Evolutionary conservation across 2,113 vertebrate species (phyloP).

Genomic region (Cyprinodon brontotheroides): DNA sequence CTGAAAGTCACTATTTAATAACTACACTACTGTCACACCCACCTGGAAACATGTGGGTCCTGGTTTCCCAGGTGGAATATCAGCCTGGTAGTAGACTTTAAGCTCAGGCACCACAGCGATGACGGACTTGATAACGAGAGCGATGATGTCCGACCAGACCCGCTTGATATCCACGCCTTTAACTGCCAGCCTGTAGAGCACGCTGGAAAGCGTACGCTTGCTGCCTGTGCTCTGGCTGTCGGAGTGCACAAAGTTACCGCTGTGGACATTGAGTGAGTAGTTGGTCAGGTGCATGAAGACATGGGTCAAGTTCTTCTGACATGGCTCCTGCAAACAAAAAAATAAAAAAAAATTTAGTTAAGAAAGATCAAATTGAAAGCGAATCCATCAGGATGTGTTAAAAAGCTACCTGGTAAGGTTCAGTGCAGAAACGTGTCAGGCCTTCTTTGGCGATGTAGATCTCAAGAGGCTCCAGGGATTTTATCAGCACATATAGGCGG

Average conservation of each 20-base stretch:
- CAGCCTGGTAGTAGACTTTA: slow-evolving; percentile 92
- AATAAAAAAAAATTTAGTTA: not conserved
- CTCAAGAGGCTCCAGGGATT: slow-evolving; percentile 92
- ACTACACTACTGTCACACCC: not conserved
- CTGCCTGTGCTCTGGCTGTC: slow-evolving; percentile 91
- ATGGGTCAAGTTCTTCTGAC: slow-evolving; percentile 90
- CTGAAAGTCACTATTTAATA: not conserved
- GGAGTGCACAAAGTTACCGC: slow-evolving; percentile 92
- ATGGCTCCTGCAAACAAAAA: slow-evolving; percentile 80
- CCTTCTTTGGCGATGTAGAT: slow-evolving; percentile 98
- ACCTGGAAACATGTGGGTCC: slow-evolving; percentile 98
- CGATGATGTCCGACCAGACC: slow-evolving; percentile 96
- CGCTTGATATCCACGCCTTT: slow-evolving; percentile 93
- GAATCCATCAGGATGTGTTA: not conserved
- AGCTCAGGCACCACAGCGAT: slow-evolving; percentile 95
- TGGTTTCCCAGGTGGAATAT: slow-evolving; percentile 92
- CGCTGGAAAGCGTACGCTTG: slow-evolving; percentile 94
- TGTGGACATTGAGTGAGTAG: slow-evolving; percentile 96
- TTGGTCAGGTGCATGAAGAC: slow-evolving; percentile 99
- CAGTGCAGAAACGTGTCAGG: slow-evolving; percentile 95
- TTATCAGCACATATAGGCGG: slow-evolving; percentile 94
- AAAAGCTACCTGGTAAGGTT: slow-evolving; percentile 87
- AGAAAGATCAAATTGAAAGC: not conserved
- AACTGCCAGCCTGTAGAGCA: slow-evolving; percentile 88
- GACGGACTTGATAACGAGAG: slow-evolving; percentile 94